phyloP scores from a whole-genome alignment of 2,888 invertebrate genomes.

The Archips crataeganus region DNA sequence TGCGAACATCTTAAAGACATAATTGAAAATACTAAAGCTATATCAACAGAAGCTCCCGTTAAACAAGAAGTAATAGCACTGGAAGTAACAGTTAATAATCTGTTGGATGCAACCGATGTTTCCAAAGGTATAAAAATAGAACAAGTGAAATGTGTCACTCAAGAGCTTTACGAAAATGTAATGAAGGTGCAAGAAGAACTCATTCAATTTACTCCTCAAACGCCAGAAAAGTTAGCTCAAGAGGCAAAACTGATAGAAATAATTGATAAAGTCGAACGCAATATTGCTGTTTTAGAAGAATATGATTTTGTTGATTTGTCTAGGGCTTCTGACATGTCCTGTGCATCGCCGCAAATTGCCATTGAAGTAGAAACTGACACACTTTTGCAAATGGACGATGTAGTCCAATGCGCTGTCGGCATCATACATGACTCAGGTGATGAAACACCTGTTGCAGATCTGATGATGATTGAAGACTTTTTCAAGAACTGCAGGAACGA shows the following conservation, averaged over 20 bases:
- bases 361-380: slow-evolving; percentile 64
- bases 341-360: slow-evolving; percentile 59
- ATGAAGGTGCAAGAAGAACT: slow-evolving; percentile 68
- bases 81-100: slow-evolving; percentile 56
- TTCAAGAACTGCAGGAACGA: slow-evolving; percentile 68
- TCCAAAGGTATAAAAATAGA: slow-evolving; percentile 63
- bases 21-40: slow-evolving; percentile 55
- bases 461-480: slow-evolving; percentile 68
- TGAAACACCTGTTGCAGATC: slow-evolving; percentile 60
- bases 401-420: slow-evolving; percentile 64
- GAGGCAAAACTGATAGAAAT: slow-evolving; percentile 70
- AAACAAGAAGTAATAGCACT: slow-evolving; percentile 54
- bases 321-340: slow-evolving; percentile 62
- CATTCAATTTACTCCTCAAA: slow-evolving; percentile 61
- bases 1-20: slow-evolving; percentile 65
- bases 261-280: slow-evolving; percentile 69
- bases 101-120: slow-evolving; percentile 64
- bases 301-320: slow-evolving; percentile 72
- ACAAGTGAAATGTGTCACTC: slow-evolving; percentile 63
- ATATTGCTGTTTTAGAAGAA: slow-evolving; percentile 71
- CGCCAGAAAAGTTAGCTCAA: slow-evolving; percentile 55
- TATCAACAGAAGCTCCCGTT: slow-evolving; percentile 40
- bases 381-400: slow-evolving; percentile 62
- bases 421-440: slow-evolving; percentile 61
- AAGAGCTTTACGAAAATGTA: slow-evolving; percentile 67